Evolutionary conservation across 1,140 invertebrate species (phyloP), one percentile per base, ranked within the genome.

Genomic region (Steinernema feltiae): DNA sequence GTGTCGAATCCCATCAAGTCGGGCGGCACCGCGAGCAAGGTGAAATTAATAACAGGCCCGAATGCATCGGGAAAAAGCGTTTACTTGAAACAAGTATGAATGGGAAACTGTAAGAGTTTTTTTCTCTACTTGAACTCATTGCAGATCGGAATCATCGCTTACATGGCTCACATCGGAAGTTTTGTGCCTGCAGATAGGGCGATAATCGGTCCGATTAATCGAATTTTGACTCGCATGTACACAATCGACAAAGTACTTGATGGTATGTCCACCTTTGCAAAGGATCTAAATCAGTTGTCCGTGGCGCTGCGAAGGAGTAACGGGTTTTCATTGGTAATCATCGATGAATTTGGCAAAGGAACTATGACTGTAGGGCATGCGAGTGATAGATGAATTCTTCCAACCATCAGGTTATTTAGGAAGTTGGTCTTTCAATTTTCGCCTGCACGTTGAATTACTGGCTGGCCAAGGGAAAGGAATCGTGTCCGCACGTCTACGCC

Each of bases 261-360:
- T 12, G 91, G 91, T 76, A 89, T 94, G 79, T 95, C 93, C 21
- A 91, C 92, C 18, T 96, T 95, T 87, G 90, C 93, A 85, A 90
- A 92, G 32, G 93, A 95, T 86, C 84, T 95, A 21, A 90, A 91
- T 85, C 93, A 94, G 89, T 92, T 94, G 87, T 90, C 92, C 15
- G 87, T 90, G 31, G 90, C 91, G 17, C 82, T 93, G 0, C 88
- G 89, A 72, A 89, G 89, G 79, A 90, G 91, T 0, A 91, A 90
- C 0, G 82, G 87, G 0, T 88, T 89, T 72, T 93, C 93, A 0
- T 84, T 97, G 0, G 88, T 96, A 0, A 89, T 95, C 32, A 89
- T 95, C 69, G 94, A 97, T 87, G 94, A 96, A 87, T 94, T 95
- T 89, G 94, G 94, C 0, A 92, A 92, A 88, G 93, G 93, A 76